Percentiles rank a stretch among this genome's conserved stretches.
These are phyloP conservation scores for Pomatorhinus ruficollis DNA, from an alignment of 2,113 vertebrate species.

Conservation along the genomic window DNA sequence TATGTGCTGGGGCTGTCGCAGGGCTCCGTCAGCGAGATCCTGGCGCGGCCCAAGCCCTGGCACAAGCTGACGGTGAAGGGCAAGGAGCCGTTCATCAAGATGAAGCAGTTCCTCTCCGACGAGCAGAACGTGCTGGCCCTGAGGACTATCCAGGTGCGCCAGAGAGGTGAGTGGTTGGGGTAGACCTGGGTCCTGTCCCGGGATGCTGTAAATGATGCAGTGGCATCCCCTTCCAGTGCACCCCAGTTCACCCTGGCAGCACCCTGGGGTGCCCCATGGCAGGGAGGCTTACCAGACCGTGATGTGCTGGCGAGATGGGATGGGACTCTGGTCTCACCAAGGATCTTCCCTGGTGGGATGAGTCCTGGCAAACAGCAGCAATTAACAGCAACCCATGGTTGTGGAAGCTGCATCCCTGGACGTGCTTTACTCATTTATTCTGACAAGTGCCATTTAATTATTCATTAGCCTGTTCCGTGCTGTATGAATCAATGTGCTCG, in stretches of 20 bases:
- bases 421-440: constrained; percentile 5
- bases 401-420: background rate
- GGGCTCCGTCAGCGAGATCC: constrained; percentile 97
- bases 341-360: background rate
- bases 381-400: background rate
- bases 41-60: constrained; percentile 98
- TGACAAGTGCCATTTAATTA: constrained; percentile 49
- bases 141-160: constrained; percentile 97
- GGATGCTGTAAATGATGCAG: background rate
- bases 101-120: constrained; percentile 98
- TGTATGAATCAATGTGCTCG: background rate
- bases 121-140: constrained; percentile 98
- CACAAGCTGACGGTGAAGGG: constrained; percentile 98
- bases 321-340: accelerated
- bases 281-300: accelerated
- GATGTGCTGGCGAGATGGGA: background rate
- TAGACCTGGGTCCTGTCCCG: accelerated
- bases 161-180: constrained; percentile 89
- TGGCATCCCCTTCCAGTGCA: background rate
- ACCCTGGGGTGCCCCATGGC: accelerated
- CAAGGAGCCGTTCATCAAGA: constrained; percentile 98
- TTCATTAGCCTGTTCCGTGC: background rate
- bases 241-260: background rate
- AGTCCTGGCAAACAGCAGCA: background rate
- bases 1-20: constrained; percentile 97